Conservation (phyloP, 2,797 vertebrate species). For the Cuculus canorus region DNA sequence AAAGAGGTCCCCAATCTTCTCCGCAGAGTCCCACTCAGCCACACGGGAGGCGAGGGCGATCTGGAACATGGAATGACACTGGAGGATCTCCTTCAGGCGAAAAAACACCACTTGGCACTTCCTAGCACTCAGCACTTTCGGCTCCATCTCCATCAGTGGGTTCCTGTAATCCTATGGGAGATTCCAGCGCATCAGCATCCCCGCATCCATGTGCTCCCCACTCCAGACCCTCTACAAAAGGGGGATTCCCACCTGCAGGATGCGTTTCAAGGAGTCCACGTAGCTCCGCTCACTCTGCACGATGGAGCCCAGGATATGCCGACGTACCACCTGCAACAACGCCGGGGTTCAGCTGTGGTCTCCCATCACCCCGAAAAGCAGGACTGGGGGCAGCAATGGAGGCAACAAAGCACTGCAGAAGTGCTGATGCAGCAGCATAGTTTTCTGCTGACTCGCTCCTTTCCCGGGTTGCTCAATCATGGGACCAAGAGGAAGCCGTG, state of each 20-base stretch:
- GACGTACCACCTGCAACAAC: constrained; percentile 84
- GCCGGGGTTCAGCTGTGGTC: rapidly evolving
- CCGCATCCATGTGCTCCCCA: rapidly evolving
- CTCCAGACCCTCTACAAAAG: rapidly evolving
- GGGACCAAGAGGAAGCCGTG: neutral
- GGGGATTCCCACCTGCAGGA: constrained; percentile 80
- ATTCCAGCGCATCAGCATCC: neutral
- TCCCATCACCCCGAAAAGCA: rapidly evolving
- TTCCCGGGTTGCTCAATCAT: neutral
- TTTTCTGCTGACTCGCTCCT: neutral
- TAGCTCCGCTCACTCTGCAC: constrained; percentile 94
- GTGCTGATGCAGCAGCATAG: neutral
- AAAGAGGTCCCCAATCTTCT: constrained; percentile 95
- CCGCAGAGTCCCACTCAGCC: constrained; percentile 89
- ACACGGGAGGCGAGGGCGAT: constrained; percentile 91
- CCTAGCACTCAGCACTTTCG: constrained; percentile 86
- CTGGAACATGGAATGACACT: constrained; percentile 98
- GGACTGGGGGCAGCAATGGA: neutral
- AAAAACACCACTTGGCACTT: constrained; percentile 92
- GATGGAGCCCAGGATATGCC: constrained; percentile 92
- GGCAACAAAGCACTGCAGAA: neutral
- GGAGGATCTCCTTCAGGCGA: constrained; percentile 90
- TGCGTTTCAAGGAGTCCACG: constrained; percentile 89
- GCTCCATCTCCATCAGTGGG: constrained; percentile 89
- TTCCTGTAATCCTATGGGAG: constrained; percentile 88